Evolutionary conservation across 2,797 vertebrate genomes (phyloP).

Genomic region (Anisognathus igniventris): DNA sequence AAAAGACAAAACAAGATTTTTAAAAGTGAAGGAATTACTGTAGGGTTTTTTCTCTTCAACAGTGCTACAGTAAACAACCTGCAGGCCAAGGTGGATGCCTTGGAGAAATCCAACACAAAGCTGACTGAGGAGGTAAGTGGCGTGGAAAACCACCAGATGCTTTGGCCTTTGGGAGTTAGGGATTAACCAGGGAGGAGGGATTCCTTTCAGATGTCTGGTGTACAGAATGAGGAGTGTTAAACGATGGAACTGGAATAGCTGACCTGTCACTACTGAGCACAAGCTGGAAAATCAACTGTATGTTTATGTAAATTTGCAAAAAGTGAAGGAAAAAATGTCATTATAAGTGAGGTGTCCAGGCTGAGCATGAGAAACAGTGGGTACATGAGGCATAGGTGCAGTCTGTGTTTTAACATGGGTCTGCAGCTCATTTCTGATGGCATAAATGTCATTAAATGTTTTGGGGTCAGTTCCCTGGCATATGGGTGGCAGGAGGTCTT

Average conservation of each 20-base stretch:
- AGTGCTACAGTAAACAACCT: slow-evolving; percentile 98
- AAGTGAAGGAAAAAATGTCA: neutral
- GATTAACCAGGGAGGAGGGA: neutral
- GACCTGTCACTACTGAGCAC: neutral
- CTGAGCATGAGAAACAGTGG: too few species aligned
- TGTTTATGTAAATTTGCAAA: neutral
- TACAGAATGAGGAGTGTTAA: neutral
- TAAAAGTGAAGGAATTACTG: neutral
- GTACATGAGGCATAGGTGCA: rapidly evolving
- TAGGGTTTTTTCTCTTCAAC: neutral
- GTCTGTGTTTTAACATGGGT: neutral
- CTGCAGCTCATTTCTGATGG: neutral
- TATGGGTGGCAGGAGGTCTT: neutral
- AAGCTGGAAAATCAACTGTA: neutral
- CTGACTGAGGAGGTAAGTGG: slow-evolving; percentile 91
- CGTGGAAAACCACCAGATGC: neutral
- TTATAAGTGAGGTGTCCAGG: neutral
- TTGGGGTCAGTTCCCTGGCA: neutral
- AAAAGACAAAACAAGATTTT: neutral
- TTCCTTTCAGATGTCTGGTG: neutral
- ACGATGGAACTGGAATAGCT: neutral
- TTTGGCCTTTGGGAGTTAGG: neutral
- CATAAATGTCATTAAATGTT: neutral
- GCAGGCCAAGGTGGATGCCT: slow-evolving; percentile 94
- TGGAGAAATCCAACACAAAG: slow-evolving; percentile 98